These are phyloP conservation scores for Nymphalis polychloros DNA, from an alignment of 2,888 invertebrate species.

Conservation along the genomic window DNA sequence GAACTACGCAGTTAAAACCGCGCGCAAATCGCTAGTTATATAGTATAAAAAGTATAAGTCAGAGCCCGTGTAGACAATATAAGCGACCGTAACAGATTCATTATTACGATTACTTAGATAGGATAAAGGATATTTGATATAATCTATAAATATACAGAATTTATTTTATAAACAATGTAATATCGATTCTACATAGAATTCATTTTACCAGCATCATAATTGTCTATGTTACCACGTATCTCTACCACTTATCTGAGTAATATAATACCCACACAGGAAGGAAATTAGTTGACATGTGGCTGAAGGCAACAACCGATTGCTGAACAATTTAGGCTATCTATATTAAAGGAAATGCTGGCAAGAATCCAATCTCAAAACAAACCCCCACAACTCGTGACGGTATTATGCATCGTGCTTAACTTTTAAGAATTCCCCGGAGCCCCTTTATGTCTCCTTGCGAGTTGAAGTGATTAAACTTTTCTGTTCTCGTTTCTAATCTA, in stretches of 20 bases:
- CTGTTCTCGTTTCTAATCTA: constrained; percentile 4
- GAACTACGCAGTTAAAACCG: too few species aligned
- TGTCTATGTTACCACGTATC: background rate
- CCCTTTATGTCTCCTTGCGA: background rate
- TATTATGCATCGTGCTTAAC: constrained; percentile 19
- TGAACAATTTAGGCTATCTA: constrained; percentile 26
- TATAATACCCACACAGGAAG: constrained; percentile 24
- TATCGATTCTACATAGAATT: too few species aligned
- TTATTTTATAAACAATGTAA: too few species aligned
- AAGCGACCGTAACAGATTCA: too few species aligned
- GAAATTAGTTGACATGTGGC: constrained; percentile 29
- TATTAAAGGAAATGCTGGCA: constrained; percentile 39
- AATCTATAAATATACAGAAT: too few species aligned
- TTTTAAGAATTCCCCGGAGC: constrained; percentile 7
- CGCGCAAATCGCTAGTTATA: too few species aligned
- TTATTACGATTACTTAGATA: too few species aligned
- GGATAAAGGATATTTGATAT: too few species aligned
- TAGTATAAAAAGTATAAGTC: too few species aligned
- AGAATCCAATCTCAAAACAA: constrained; percentile 35
- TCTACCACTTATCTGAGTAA: background rate
- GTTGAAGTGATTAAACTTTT: constrained; percentile 6
- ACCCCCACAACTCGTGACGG: constrained; percentile 17
- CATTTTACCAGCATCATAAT: background rate
- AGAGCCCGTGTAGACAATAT: too few species aligned
- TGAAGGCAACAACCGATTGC: constrained; percentile 26